Conservation (phyloP, 2,888 invertebrate species). For the Junonia oenone region DNA sequence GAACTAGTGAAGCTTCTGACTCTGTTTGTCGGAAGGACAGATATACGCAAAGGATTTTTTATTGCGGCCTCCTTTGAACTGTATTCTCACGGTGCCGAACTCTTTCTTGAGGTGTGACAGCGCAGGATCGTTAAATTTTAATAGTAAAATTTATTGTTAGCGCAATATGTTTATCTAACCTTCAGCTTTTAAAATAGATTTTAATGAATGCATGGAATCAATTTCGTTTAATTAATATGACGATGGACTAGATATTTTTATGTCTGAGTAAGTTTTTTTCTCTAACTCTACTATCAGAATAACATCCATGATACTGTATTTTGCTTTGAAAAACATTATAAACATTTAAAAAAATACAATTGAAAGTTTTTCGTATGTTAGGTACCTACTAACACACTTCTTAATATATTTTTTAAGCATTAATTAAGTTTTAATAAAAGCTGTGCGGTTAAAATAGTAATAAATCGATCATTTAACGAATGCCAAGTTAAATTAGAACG, state of each 20-base stretch:
- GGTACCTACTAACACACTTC: no score
- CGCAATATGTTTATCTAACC: not conserved
- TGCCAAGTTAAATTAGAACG: not conserved
- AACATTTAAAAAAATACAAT: no score
- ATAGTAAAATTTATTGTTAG: not conserved
- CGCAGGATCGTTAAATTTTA: not conserved
- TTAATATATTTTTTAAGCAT: not conserved
- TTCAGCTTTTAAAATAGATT: not conserved
- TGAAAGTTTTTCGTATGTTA: no score
- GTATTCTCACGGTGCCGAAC: constrained; percentile 24
- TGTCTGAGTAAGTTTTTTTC: no score
- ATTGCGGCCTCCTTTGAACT: constrained; percentile 28
- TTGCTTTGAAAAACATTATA: no score
- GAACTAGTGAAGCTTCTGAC: constrained; percentile 48
- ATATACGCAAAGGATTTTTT: constrained; percentile 34
- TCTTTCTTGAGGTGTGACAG: not conserved
- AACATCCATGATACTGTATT: no score
- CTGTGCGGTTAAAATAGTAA: not conserved
- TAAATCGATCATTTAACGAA: not conserved
- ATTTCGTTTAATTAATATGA: no score
- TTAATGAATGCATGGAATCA: not conserved
- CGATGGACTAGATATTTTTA: no score
- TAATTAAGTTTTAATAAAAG: not conserved
- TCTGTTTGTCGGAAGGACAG: constrained; percentile 40
- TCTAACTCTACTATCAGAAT: no score